Evolutionary conservation across 2,113 vertebrate genomes (phyloP).

Genomic region (Misgurnus mizolepis): DNA sequence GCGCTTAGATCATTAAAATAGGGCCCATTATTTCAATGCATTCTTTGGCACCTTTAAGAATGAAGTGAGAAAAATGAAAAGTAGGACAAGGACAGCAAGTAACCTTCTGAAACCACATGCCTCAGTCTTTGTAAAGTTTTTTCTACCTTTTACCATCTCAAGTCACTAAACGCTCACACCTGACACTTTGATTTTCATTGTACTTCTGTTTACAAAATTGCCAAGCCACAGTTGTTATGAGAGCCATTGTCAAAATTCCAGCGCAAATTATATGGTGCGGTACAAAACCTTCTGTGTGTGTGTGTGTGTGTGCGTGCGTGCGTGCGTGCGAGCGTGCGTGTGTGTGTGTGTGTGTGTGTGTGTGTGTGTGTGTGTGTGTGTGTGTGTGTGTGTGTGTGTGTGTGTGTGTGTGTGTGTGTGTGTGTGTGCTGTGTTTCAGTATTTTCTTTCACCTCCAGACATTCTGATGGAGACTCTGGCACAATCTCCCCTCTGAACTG

Average conservation of each 20-base stretch:
- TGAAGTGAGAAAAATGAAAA: too few species aligned
- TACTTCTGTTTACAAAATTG: slow-evolving; percentile 53
- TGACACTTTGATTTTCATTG: slow-evolving; percentile 22
- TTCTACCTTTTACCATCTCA: background rate
- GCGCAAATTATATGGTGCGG: slow-evolving; percentile 55
- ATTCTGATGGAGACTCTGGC: slow-evolving; percentile 36
- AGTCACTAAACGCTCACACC: background rate
- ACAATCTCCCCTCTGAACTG: background rate
- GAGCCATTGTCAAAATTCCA: slow-evolving; percentile 62
- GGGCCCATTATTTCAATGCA: too few species aligned
- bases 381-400: slow-evolving; percentile 31
- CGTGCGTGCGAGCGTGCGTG: slow-evolving; percentile 10
- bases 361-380: slow-evolving; percentile 37
- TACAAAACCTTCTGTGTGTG: slow-evolving; percentile 28
- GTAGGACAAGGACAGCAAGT: too few species aligned
- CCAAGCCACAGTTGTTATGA: slow-evolving; percentile 49
- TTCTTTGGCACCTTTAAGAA: too few species aligned
- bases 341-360: too few species aligned
- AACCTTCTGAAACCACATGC: too few species aligned
- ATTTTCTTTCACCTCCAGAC: slow-evolving; percentile 38
- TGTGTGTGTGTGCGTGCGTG: slow-evolving; percentile 25
- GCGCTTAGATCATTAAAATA: too few species aligned
- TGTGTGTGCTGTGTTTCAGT: background rate
- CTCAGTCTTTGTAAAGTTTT: too few species aligned
- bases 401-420: background rate